A percentile compares a stretch with the other conserved stretches of the same genome.
phyloP scores from a whole-genome alignment of 1,140 invertebrate genomes.

The Cotesia vestalis region DNA sequence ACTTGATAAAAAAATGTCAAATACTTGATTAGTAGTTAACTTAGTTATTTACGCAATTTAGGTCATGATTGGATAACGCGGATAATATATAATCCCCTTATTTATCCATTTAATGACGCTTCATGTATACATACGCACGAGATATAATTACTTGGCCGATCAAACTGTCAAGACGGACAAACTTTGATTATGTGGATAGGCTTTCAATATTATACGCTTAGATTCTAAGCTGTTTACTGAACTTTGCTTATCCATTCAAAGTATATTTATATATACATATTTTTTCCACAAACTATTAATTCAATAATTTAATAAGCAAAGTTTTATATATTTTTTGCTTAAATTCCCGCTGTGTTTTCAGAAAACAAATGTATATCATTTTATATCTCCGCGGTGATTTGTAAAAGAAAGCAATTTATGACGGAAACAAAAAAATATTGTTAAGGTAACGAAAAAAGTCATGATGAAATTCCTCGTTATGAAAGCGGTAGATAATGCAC shows the following conservation, averaged over 20 bases:
- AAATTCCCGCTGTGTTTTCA: background rate
- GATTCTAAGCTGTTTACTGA: conserved; percentile 34
- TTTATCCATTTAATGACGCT: conserved; percentile 15
- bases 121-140: conserved; percentile 33
- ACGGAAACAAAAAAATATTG: conserved; percentile 3
- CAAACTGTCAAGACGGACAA: conserved; percentile 40
- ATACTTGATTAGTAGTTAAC: background rate
- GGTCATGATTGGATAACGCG: conserved; percentile 19
- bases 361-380: background rate
- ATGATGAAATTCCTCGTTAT: conserved; percentile 35
- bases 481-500: conserved; percentile 16
- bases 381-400: conserved; percentile 10
- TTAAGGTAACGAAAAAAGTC: background rate
- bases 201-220: conserved; percentile 27
- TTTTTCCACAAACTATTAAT: no score
- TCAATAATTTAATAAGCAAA: background rate
- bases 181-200: conserved; percentile 24
- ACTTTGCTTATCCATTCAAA: conserved; percentile 25
- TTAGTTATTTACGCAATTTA: conserved; percentile 13
- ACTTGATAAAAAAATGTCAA: no score
- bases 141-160: conserved; percentile 41
- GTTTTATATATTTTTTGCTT: no score
- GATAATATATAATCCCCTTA: conserved; percentile 15
- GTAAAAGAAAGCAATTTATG: background rate
- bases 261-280: background rate